These are phyloP conservation scores for Hapalemur alaotrensis DNA, from an alignment of 2,797 vertebrate genomes.

Conservation along the genomic window DNA sequence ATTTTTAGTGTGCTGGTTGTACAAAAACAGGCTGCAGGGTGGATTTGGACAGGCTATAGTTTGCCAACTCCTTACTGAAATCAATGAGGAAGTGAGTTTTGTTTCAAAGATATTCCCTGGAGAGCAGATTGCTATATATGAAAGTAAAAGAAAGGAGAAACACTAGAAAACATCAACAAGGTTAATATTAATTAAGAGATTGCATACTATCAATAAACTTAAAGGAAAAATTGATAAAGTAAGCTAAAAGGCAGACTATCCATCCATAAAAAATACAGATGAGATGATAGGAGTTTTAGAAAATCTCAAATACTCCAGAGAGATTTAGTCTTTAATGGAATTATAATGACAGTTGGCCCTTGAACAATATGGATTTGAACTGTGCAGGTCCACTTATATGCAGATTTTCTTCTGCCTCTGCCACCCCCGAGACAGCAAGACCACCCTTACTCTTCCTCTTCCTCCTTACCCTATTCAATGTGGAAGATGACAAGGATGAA, in stretches of 20 bases:
- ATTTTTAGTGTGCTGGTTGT: not conserved
- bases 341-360: not conserved
- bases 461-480: not conserved
- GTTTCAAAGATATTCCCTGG: not conserved
- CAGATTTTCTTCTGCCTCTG: not conserved
- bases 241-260: not conserved
- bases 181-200: not conserved
- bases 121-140: not conserved
- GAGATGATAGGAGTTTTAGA: not conserved
- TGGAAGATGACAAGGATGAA: not conserved
- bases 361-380: not conserved
- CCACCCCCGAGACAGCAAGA: not conserved
- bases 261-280: not conserved
- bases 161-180: not conserved
- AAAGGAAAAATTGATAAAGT: not conserved
- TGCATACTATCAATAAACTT: not conserved
- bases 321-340: slow-evolving; percentile 7
- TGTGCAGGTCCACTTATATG: not conserved
- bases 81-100: not conserved
- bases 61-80: not conserved
- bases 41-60: not conserved
- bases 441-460: not conserved
- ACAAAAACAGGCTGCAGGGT: slow-evolving; percentile 6
- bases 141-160: not conserved
- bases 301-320: slow-evolving; percentile 11